Evolutionary conservation across 1,140 invertebrate species (phyloP).

Genomic region (Caerostris darwini): DNA sequence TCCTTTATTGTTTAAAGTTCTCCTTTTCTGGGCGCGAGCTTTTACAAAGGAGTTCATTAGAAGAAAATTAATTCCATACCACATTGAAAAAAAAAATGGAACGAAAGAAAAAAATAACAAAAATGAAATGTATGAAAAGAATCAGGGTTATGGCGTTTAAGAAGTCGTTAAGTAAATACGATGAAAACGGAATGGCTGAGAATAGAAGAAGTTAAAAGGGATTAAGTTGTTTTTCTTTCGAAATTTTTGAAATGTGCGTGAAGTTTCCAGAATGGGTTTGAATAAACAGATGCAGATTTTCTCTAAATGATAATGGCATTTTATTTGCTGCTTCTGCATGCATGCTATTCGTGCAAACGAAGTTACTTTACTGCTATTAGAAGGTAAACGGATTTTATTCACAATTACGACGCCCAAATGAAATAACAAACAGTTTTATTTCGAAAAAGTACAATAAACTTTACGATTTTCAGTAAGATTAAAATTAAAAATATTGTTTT

Average conservation of each 20-base stretch:
- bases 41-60: constrained; percentile 36
- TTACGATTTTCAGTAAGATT: no score
- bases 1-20: background rate
- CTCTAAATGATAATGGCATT: background rate
- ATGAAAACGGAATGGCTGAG: background rate
- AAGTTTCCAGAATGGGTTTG: background rate
- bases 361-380: no score
- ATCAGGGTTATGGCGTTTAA: constrained; percentile 24
- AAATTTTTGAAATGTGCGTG: background rate
- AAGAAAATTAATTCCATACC: constrained; percentile 33
- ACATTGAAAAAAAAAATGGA: background rate
- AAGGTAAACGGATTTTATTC: no score
- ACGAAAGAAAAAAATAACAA: background rate
- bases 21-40: background rate
- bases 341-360: no score
- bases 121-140: background rate
- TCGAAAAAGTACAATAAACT: no score
- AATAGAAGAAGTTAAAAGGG: background rate
- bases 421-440: no score
- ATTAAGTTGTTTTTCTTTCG: background rate
- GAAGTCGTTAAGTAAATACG: constrained; percentile 49
- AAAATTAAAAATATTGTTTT: no score
- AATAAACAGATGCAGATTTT: background rate
- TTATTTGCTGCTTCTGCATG: background rate
- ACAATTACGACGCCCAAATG: no score